Conservation (phyloP, 1,140 invertebrate species). For the Eueides isabella region DNA sequence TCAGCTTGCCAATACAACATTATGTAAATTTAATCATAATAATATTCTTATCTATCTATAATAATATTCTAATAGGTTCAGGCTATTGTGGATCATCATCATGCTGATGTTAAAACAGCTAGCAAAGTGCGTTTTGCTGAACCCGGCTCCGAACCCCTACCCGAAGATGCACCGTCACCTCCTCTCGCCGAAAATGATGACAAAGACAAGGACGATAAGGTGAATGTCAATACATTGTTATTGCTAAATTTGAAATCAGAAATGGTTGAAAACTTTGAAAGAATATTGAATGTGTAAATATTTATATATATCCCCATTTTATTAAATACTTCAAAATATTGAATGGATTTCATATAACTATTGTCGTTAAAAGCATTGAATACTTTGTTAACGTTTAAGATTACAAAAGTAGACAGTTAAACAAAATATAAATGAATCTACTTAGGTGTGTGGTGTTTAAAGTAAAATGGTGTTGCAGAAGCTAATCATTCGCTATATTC, state of each 20-base stretch:
- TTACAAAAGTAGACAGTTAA: neutral
- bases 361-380: neutral
- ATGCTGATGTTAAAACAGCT: constrained; percentile 88
- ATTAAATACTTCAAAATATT: neutral
- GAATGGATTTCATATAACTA: neutral
- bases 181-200: constrained; percentile 74
- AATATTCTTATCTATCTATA: constrained; percentile 15
- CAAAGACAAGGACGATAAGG: constrained; percentile 76
- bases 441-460: neutral
- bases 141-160: constrained; percentile 73
- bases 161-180: constrained; percentile 71
- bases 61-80: constrained; percentile 87
- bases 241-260: neutral
- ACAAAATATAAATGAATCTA: neutral
- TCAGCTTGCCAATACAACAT: too few species aligned
- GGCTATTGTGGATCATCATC: constrained; percentile 95
- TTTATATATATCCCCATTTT: neutral
- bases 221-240: constrained; percentile 51
- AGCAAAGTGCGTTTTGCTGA: constrained; percentile 95
- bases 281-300: neutral
- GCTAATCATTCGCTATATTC: constrained; percentile 23
- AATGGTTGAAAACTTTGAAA: constrained; percentile 2
- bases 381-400: neutral
- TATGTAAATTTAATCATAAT: neutral
- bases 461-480: constrained; percentile 21